A percentile compares a stretch with the other conserved stretches of the same genome.
phyloP scores from a whole-genome alignment of 2,888 invertebrate species.

The Mycogona germanica region DNA sequence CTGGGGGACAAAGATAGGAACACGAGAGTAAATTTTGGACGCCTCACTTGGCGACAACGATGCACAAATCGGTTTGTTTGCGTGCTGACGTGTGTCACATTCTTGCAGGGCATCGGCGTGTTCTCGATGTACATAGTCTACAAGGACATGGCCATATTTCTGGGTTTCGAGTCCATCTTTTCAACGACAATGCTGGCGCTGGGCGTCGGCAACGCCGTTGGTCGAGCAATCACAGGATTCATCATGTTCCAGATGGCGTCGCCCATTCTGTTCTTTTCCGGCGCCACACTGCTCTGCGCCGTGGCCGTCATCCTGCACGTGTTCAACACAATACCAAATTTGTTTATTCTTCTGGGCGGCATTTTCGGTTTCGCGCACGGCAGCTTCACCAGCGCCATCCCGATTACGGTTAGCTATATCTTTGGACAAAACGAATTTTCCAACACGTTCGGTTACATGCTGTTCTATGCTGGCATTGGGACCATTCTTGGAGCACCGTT shows the following conservation, averaged over 20 bases:
- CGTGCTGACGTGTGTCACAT: background rate
- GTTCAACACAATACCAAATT: background rate
- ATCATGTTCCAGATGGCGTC: background rate
- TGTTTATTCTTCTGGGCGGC: background rate
- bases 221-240: slow-evolving; percentile 1
- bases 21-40: too few relatives aligned
- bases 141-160: background rate
- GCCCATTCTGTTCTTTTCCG: background rate
- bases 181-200: background rate
- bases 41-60: background rate
- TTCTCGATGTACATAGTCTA: background rate
- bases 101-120: background rate
- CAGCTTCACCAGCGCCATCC: background rate
- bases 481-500: slow-evolving; percentile 1
- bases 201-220: slow-evolving; percentile 6
- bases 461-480: slow-evolving; percentile 6
- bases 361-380: slow-evolving; percentile 7
- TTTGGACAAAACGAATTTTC: slow-evolving; percentile 2
- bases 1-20: too few relatives aligned
- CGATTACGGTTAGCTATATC: background rate
- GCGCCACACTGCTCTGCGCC: background rate
- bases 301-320: background rate
- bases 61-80: background rate
- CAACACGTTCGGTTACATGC: background rate
- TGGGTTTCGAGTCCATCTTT: background rate